phyloP scores from a whole-genome alignment of 2,888 invertebrate species.

The Ptychoptera contaminata region DNA sequence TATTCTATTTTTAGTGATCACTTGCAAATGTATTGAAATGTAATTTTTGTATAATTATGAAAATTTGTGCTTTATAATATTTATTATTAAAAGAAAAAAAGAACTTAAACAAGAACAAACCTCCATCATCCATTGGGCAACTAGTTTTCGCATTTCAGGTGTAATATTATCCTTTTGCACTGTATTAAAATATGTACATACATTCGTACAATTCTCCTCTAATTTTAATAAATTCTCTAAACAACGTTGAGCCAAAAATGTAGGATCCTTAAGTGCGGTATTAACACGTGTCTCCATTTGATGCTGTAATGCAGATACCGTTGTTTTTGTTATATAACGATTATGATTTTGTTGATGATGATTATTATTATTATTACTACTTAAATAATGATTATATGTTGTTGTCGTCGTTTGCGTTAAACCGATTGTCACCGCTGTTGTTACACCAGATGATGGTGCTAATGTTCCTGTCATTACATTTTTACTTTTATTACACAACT shows the following conservation, averaged over 20 bases:
- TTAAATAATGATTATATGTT: no score
- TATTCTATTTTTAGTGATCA: no score
- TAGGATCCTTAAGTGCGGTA: conserved; percentile 54
- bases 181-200: conserved; percentile 62
- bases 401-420: no score
- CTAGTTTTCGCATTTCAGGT: conserved; percentile 79
- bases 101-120: no score
- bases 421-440: not conserved
- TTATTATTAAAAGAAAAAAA: no score
- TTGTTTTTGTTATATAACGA: no score
- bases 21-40: no score
- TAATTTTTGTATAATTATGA: no score
- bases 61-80: no score
- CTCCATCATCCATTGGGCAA: conserved; percentile 96
- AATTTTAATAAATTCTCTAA: conserved; percentile 66
- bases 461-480: no score
- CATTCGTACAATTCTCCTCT: conserved; percentile 70
- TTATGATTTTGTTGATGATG: not conserved
- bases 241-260: conserved; percentile 62
- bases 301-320: conserved; percentile 11
- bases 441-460: not conserved
- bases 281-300: conserved; percentile 18
- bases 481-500: conserved; percentile 9
- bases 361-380: not conserved
- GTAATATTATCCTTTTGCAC: conserved; percentile 73